Conservation (phyloP, 2,797 vertebrate species). For the Garrulus glandarius region DNA sequence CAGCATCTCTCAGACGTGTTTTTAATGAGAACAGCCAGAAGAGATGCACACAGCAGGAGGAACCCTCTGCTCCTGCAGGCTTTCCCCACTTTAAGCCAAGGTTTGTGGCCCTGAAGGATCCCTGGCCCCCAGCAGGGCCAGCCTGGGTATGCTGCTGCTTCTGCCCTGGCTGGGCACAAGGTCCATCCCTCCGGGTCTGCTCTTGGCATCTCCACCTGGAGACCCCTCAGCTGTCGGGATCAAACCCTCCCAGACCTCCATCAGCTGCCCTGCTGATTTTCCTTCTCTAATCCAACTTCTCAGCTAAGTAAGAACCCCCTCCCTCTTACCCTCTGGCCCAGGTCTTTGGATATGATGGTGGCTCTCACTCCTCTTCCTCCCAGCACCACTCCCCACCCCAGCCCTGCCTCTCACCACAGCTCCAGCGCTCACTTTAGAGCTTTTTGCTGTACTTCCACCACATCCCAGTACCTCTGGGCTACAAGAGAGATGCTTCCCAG, state of each 20-base stretch:
- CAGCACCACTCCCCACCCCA: not conserved
- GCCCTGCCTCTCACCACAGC: not conserved
- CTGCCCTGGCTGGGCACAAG: not conserved
- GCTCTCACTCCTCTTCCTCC: not conserved
- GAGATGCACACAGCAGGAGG: not conserved
- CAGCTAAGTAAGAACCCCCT: not conserved
- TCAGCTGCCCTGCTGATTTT: not conserved
- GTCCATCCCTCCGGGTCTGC: not conserved
- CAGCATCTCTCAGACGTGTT: not conserved
- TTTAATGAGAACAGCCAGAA: not conserved
- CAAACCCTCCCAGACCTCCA: not conserved
- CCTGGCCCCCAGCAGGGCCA: not conserved
- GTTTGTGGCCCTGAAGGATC: not conserved
- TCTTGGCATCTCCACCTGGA: not conserved
- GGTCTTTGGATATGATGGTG: rapidly evolving
- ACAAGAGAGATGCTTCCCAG: not conserved
- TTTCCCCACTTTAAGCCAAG: not conserved
- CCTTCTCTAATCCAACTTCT: not conserved
- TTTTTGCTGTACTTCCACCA: not conserved
- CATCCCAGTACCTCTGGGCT: not conserved
- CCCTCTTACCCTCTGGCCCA: not conserved
- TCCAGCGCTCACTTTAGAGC: not conserved
- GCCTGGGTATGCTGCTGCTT: rapidly evolving
- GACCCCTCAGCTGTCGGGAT: rapidly evolving
- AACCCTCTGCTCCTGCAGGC: not conserved